These are phyloP conservation scores for Megalops cyprinoides DNA, from an alignment of 2,797 vertebrate genomes.

Conservation along the genomic window DNA sequence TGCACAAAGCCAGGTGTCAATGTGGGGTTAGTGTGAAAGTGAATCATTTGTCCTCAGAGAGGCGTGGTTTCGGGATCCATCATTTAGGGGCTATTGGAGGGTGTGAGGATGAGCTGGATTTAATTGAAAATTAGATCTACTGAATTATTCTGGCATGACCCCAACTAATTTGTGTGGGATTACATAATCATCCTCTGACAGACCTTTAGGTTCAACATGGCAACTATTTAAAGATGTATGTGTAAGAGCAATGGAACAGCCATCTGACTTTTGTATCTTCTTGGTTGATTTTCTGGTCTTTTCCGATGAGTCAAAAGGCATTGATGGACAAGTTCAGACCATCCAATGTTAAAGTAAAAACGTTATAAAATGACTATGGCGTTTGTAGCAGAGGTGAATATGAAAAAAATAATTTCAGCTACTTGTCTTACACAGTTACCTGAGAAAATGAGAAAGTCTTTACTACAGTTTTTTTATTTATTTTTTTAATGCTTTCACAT, in stretches of 20 bases:
- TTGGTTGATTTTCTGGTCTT: too few species aligned
- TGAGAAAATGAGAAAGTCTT: neutral
- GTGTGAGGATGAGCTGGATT: constrained; percentile 12
- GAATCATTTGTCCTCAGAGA: neutral
- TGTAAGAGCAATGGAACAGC: too few species aligned
- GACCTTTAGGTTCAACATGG: neutral
- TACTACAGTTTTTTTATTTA: too few species aligned
- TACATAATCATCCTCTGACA: neutral
- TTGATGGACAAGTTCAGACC: neutral
- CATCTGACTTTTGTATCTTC: too few species aligned
- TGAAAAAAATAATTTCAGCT: too few species aligned
- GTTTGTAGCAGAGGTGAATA: too few species aligned
- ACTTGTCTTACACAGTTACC: neutral
- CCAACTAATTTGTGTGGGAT: constrained; percentile 13
- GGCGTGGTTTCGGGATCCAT: neutral
- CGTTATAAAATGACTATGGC: too few species aligned
- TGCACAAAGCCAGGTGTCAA: neutral
- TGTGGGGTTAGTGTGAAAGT: neutral
- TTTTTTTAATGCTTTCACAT: too few species aligned
- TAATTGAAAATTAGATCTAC: constrained; percentile 28
- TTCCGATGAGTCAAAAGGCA: neutral
- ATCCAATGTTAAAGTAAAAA: neutral
- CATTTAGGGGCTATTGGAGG: neutral
- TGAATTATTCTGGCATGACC: constrained; percentile 5
- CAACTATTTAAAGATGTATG: too few species aligned